Evolutionary conservation across 2,888 invertebrate species (phyloP).

Genomic region (Hydropsyche betteni): DNA sequence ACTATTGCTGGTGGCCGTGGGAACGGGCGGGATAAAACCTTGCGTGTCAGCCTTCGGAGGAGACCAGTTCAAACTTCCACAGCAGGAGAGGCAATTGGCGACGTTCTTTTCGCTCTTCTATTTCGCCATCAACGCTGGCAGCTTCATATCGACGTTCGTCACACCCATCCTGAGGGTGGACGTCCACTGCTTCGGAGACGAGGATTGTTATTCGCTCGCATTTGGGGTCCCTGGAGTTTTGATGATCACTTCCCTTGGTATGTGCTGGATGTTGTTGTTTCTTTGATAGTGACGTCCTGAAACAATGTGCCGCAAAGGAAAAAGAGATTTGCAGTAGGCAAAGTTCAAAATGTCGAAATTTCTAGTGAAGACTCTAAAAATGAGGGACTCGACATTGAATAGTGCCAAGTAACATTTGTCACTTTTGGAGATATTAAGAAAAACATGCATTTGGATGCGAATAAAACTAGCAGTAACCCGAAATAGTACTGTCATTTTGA

Average conservation of each 20-base stretch:
- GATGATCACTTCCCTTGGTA: slow-evolving; percentile 84
- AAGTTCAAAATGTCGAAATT: too few species aligned
- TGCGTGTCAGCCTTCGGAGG: slow-evolving; percentile 96
- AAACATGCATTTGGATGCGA: too few species aligned
- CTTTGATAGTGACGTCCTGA: too few species aligned
- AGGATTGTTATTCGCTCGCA: slow-evolving; percentile 83
- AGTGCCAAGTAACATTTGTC: too few species aligned
- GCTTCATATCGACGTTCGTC: slow-evolving; percentile 85
- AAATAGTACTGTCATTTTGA: too few species aligned
- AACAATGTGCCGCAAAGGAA: too few species aligned
- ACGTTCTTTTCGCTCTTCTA: slow-evolving; percentile 95
- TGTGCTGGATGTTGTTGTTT: neutral
- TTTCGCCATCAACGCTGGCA: slow-evolving; percentile 92
- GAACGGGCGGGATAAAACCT: slow-evolving; percentile 96
- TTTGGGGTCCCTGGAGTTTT: slow-evolving; percentile 90
- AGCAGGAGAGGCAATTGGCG: slow-evolving; percentile 80
- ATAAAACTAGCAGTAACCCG: too few species aligned
- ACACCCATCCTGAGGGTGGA: slow-evolving; percentile 88
- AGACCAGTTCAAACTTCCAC: slow-evolving; percentile 87
- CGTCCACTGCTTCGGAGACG: slow-evolving; percentile 78
- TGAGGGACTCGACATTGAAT: too few species aligned
- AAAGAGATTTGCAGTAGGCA: too few species aligned
- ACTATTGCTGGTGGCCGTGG: slow-evolving; percentile 81
- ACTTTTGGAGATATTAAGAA: too few species aligned
- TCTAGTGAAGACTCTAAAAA: too few species aligned